phyloP scores from a whole-genome alignment of 2,797 vertebrate genomes.

The Cephalopachus bancanus region DNA sequence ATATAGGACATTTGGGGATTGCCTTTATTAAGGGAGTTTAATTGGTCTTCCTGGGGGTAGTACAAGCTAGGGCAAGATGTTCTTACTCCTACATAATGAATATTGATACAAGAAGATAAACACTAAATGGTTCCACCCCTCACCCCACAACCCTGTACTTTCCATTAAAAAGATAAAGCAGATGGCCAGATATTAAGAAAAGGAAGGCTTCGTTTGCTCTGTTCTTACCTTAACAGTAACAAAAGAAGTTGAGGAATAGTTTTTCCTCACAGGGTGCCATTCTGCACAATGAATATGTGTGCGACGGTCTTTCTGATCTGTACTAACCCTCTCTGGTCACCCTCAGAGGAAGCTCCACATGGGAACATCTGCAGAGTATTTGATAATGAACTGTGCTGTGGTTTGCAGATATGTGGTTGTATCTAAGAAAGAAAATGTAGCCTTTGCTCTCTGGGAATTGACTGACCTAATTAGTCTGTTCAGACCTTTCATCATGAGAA shows the following conservation, averaged over 20 bases:
- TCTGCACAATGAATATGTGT: not conserved
- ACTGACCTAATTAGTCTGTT: slow-evolving; percentile 77
- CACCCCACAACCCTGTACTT: not conserved
- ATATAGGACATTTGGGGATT: slow-evolving; percentile 75
- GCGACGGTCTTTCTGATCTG: slow-evolving; percentile 18
- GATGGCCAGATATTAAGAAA: not conserved
- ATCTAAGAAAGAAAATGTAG: slow-evolving; percentile 61
- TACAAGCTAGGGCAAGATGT: slow-evolving; percentile 60
- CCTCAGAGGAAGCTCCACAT: not conserved
- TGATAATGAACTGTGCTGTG: slow-evolving; percentile 23
- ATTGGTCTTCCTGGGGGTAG: slow-evolving; percentile 58
- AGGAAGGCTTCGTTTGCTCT: not conserved
- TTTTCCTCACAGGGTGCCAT: not conserved
- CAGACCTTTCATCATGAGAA: slow-evolving; percentile 63
- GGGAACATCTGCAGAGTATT: slow-evolving; percentile 8
- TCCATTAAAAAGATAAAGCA: not conserved
- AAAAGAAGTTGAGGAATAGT: slow-evolving; percentile 11
- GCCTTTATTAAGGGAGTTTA: slow-evolving; percentile 79
- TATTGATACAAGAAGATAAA: slow-evolving; percentile 58
- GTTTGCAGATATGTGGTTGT: not conserved
- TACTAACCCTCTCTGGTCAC: not conserved
- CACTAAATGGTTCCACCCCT: not conserved
- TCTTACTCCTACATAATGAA: slow-evolving; percentile 64
- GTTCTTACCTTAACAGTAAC: not conserved
- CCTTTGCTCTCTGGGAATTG: slow-evolving; percentile 66